Conservation (phyloP, 1,140 invertebrate species). For the Luehdorfia chinensis region DNA sequence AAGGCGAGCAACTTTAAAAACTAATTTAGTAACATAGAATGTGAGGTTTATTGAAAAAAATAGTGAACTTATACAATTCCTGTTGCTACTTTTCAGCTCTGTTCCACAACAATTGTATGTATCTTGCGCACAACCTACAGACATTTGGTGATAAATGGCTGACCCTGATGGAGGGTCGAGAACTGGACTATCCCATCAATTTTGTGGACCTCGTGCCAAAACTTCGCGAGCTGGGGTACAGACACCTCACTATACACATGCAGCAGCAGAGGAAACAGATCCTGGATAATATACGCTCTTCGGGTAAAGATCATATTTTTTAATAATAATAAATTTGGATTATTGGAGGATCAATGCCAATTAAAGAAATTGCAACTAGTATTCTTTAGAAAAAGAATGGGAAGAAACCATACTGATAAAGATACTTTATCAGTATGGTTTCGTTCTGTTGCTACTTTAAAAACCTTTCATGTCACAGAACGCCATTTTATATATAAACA, state of each 20-base stretch:
- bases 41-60: too few species aligned
- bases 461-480: too few species aligned
- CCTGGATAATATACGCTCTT: conserved; percentile 83
- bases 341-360: neutral
- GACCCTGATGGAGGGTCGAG: conserved; percentile 51
- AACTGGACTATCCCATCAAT: conserved; percentile 54
- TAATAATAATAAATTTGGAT: neutral
- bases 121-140: conserved; percentile 86
- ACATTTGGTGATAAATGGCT: conserved; percentile 80
- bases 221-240: conserved; percentile 81
- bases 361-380: too few species aligned
- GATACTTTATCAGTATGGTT: too few species aligned
- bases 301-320: conserved; percentile 72
- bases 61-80: too few species aligned
- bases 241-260: conserved; percentile 85
- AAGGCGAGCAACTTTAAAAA: too few species aligned
- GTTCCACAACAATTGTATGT: conserved; percentile 96
- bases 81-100: too few species aligned
- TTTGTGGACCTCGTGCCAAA: conserved; percentile 75
- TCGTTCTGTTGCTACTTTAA: too few species aligned
- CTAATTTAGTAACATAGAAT: too few species aligned
- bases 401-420: too few species aligned
- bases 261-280: conserved; percentile 85
- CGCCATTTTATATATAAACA: too few species aligned
- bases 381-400: too few species aligned